phyloP scores from a whole-genome alignment of 53 echinoderm and acorn worm species.

The Echinarachnius parma region DNA sequence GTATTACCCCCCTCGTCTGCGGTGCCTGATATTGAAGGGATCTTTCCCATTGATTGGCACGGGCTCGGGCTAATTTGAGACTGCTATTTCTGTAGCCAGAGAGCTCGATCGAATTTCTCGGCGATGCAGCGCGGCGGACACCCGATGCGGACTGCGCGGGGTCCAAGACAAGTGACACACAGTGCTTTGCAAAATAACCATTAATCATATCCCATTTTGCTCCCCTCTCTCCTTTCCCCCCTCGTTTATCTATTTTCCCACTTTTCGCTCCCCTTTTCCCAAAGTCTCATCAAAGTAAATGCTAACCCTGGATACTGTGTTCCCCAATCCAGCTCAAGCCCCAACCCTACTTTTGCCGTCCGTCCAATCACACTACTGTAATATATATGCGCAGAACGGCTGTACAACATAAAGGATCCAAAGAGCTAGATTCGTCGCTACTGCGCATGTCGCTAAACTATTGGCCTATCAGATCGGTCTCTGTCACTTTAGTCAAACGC shows the following conservation, averaged over 20 bases:
- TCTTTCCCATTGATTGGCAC: slow-evolving; percentile 51
- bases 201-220: slow-evolving; percentile 50
- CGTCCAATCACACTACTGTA: no score
- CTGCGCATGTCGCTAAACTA: slow-evolving; percentile 41
- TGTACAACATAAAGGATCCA: no score
- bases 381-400: no score
- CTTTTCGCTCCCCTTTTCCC: not conserved
- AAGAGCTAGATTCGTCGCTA: no score
- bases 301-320: no score
- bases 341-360: no score
- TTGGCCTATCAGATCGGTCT: slow-evolving; percentile 45
- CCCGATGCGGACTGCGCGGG: slow-evolving; percentile 43
- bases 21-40: slow-evolving; percentile 52
- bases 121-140: slow-evolving; percentile 35
- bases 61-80: slow-evolving; percentile 52
- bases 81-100: slow-evolving; percentile 54
- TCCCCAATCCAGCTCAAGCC: no score
- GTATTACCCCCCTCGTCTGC: slow-evolving; percentile 46
- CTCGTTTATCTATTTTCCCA: not conserved
- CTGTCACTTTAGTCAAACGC: no score
- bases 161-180: slow-evolving; percentile 38
- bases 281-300: no score
- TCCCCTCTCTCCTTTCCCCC: slow-evolving; percentile 10
- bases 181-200: slow-evolving; percentile 54
- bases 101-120: slow-evolving; percentile 52